These are phyloP conservation scores for Drosophila sucinea DNA, from an alignment of 1,140 invertebrate species.

Conservation along the genomic window DNA sequence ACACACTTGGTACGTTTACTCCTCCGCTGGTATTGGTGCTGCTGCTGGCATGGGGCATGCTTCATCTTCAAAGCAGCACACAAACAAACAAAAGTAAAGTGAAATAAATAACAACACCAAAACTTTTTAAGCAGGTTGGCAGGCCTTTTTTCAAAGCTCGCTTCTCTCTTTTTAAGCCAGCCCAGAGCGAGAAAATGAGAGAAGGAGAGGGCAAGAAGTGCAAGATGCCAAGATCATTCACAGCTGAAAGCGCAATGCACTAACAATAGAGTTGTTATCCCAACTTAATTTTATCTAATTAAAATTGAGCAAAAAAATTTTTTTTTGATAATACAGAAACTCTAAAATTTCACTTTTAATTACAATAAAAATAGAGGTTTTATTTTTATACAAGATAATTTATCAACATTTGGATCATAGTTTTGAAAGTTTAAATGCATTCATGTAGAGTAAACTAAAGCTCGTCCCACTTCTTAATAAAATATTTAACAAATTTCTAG, in stretches of 20 bases:
- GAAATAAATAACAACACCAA: conserved; percentile 1
- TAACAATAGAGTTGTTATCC: background rate
- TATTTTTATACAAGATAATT: no score
- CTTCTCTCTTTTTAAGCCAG: background rate
- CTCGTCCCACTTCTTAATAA: no score
- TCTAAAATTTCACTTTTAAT: no score
- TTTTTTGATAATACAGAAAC: no score
- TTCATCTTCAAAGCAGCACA: conserved; percentile 33
- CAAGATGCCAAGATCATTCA: background rate
- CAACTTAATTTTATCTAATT: background rate
- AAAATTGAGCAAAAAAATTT: background rate
- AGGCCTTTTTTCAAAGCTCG: background rate
- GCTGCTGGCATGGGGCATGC: conserved; percentile 35
- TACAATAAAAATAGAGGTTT: no score
- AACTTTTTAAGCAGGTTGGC: conserved; percentile 2
- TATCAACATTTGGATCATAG: no score
- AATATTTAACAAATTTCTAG: no score
- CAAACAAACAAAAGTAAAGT: background rate
- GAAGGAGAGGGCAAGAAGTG: background rate
- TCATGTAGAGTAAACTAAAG: no score
- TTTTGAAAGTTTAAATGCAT: no score
- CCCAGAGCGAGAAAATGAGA: background rate
- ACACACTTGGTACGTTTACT: conserved; percentile 51
- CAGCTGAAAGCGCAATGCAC: background rate
- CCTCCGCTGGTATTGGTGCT: background rate